Evolutionary conservation across 2,888 invertebrate genomes (phyloP), one percentile per base, ranked within the genome.

Genomic region (Punctoribates punctum): DNA sequence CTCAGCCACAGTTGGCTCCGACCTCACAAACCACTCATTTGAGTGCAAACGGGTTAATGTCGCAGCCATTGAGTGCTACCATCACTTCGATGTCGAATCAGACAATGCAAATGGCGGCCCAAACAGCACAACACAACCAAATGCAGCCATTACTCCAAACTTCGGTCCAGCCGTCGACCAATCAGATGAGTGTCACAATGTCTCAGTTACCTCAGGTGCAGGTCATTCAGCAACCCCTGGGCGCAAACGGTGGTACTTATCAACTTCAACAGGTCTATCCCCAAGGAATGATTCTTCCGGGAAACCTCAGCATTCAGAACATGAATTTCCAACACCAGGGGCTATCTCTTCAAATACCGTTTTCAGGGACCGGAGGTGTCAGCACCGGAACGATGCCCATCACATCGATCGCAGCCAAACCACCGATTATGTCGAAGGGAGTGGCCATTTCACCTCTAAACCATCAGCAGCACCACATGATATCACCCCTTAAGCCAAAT

Each of bases 221-320:
- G 70, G 42, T 70, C 11, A 70, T 70, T 42, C 42, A 42, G 38
- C 67, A 67, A 20, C 38, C 67, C 9, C 11, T 67, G 0, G 70
- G 70, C 4, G 70, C 42, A 23, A 23, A 23, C 34, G 42, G n/a
- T n/a, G 42, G 42, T 15, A 38, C 70, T 8, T 70, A 42, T 23
- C 70, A 70, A 38, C 42, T 70, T 0, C 70, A 70, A 13, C 70
- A 70, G 70, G 70, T 70, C 20, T 70, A 70, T 13, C 70, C 38
- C 2, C 70, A 70, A 11, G 42, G 17, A 23, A 70, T 70, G 70
- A 4, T 70, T 23, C 23, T 70, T 0, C 70, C 70, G 3, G 23
- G 42, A 6, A 70, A 42, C 13, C 6, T 70, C n/a, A 62, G 34
- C n/a, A 42, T 70, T 42, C 42, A 42, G 46, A 70, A 70, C 23